phyloP scores from a whole-genome alignment of 1,140 invertebrate species.

The honey bee (Apis mellifera) region DNA sequence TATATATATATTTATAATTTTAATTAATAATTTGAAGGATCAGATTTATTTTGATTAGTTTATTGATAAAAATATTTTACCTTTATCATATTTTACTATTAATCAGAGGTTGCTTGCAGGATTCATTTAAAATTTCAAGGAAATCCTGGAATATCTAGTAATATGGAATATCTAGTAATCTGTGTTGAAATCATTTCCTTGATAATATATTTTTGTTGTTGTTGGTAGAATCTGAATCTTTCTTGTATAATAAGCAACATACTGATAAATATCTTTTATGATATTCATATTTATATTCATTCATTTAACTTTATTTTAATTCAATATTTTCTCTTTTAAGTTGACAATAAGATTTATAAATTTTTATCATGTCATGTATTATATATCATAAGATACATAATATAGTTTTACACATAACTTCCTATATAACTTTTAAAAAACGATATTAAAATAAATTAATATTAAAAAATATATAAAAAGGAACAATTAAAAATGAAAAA shows the following conservation, averaged over 20 bases:
- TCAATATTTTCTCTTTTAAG: too few species aligned
- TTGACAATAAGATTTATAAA: too few species aligned
- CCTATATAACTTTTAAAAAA: not conserved
- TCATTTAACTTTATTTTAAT: not conserved
- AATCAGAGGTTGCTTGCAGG: not conserved
- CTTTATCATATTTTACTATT: not conserved
- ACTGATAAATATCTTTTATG: not conserved
- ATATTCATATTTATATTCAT: not conserved
- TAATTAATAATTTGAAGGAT: not conserved
- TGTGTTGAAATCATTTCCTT: not conserved
- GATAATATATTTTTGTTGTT: not conserved
- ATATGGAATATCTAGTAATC: not conserved
- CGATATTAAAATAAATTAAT: not conserved
- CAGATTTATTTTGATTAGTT: not conserved
- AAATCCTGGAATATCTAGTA: not conserved
- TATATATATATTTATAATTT: not conserved
- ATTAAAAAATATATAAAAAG: not conserved
- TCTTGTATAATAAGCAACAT: not conserved
- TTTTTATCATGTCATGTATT: too few species aligned
- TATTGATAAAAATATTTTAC: not conserved
- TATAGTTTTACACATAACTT: too few species aligned
- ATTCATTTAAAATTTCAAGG: conserved; percentile 18
- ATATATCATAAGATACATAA: too few species aligned
- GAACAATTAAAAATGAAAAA: not conserved
- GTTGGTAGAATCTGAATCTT: not conserved